phyloP scores from a whole-genome alignment of 2,888 invertebrate species.

The Nephrotoma flavescens region DNA sequence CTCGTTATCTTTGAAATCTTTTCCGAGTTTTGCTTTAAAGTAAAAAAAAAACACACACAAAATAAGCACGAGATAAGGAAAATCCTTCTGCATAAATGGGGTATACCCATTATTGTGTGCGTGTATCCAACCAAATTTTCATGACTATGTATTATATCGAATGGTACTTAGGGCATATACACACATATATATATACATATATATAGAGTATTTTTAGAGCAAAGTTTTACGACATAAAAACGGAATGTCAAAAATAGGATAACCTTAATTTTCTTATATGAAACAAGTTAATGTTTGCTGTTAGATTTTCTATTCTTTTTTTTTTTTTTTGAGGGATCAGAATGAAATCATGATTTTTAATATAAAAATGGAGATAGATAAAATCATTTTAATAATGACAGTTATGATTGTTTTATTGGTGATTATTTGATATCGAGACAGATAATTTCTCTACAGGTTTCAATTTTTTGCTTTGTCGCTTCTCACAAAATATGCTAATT shows the following conservation, averaged over 20 bases:
- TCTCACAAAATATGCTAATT: no score
- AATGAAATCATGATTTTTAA: neutral
- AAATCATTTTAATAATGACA: neutral
- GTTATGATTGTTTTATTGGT: neutral
- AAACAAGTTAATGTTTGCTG: neutral
- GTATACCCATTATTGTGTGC: neutral
- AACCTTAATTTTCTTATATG: neutral
- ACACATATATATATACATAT: neutral
- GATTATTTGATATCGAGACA: neutral
- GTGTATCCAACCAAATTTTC: neutral
- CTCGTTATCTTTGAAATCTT: neutral
- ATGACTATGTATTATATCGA: no score
- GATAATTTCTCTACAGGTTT: neutral
- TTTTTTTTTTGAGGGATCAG: neutral
- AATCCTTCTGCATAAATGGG: neutral
- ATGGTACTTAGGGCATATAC: neutral
- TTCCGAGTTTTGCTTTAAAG: neutral
- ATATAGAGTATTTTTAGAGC: neutral
- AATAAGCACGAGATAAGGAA: neutral
- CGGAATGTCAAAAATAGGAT: neutral
- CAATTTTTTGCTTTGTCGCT: no score
- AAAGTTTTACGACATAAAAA: neutral
- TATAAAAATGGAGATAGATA: neutral
- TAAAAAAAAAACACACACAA: neutral
- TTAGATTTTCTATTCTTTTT: neutral